A percentile compares a stretch with the other conserved stretches of the same genome.
Conservation (phyloP, 2,797 vertebrate species). For the Anomalospiza imberbis region DNA sequence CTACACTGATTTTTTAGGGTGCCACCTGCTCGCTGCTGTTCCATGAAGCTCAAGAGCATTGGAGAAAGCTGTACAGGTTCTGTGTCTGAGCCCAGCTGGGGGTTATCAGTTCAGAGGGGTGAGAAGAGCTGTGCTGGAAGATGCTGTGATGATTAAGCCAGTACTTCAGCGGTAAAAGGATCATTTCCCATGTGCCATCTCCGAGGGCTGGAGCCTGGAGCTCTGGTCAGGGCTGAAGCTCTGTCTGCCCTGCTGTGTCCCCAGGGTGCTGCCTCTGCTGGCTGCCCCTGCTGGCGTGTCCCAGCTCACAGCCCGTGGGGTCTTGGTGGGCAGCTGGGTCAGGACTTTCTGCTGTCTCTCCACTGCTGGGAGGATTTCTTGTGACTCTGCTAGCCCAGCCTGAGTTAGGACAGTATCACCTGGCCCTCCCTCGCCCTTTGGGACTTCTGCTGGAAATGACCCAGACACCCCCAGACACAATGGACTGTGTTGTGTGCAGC, state of each 20-base stretch:
- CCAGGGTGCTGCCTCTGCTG: not conserved
- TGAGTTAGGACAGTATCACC: not conserved
- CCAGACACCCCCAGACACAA: not conserved
- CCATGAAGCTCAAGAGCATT: not conserved
- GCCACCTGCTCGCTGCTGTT: not conserved
- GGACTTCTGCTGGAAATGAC: not conserved
- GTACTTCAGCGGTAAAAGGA: not conserved
- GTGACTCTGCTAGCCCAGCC: not conserved
- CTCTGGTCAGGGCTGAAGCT: not conserved
- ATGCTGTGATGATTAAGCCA: not conserved
- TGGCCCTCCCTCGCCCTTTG: not conserved
- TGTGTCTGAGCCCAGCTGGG: not conserved
- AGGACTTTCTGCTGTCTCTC: not conserved
- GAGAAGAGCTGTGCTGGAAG: not conserved
- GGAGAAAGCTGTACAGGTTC: not conserved
- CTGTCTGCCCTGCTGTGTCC: not conserved
- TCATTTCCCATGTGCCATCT: not conserved
- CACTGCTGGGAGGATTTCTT: not conserved
- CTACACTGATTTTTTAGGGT: not conserved
- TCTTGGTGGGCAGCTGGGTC: not conserved
- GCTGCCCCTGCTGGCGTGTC: not conserved
- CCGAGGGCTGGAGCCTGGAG: not conserved
- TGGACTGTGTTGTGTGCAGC: rapidly evolving
- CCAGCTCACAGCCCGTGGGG: not conserved
- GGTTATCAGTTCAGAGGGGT: not conserved